Evolutionary conservation across 2,888 invertebrate genomes (phyloP).

Genomic region (Tachina fera): DNA sequence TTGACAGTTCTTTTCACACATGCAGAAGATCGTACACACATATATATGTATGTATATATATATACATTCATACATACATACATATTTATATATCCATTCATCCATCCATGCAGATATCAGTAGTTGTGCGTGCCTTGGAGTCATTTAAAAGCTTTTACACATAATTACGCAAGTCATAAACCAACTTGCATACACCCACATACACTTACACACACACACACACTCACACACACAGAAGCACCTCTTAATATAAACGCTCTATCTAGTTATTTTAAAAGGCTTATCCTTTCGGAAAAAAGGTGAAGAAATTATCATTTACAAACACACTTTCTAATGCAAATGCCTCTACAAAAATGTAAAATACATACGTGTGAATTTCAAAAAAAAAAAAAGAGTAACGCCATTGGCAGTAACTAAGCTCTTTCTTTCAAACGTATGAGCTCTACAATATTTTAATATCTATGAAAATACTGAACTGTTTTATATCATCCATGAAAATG

Average conservation of each 20-base stretch:
- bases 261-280: slow-evolving; percentile 57
- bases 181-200: neutral
- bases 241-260: slow-evolving; percentile 26
- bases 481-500: slow-evolving; percentile 13
- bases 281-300: slow-evolving; percentile 59
- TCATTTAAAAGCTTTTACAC: slow-evolving; percentile 71
- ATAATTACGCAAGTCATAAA: slow-evolving; percentile 68
- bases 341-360: neutral
- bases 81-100: no score
- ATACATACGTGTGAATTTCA: slow-evolving; percentile 18
- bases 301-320: slow-evolving; percentile 63
- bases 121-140: slow-evolving; percentile 64
- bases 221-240: neutral
- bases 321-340: slow-evolving; percentile 1
- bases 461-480: slow-evolving; percentile 14
- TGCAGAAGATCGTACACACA: neutral
- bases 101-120: neutral
- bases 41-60: no score
- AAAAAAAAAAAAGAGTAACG: neutral
- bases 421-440: neutral
- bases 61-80: no score
- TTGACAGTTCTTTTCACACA: slow-evolving; percentile 59
- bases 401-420: slow-evolving; percentile 12
- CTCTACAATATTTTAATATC: no score
- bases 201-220: neutral